Base-by-base conservation (phyloP, 1,140 invertebrate species). In the Drosophila rufa region DNA sequence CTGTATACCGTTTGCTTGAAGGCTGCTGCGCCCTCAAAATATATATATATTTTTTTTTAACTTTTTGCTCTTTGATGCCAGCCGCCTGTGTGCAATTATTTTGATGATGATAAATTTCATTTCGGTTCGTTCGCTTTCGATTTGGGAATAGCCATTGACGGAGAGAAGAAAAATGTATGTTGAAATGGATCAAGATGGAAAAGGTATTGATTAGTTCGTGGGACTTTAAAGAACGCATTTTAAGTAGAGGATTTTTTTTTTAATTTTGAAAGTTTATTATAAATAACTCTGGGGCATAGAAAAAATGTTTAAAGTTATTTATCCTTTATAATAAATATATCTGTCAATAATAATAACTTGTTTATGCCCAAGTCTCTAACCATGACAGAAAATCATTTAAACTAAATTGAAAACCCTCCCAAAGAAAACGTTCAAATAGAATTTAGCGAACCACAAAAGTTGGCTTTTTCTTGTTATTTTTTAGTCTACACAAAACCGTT, bases 21-120 rank as follows among this genome's bases (percentile, higher is more conserved):
- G 81, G 79, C 66, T 79, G 79, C 62, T 79, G 75, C 70, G 79
- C 79, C 73, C 69, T 55, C 47, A 70, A 70, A 55, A 80, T 56
- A 59, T 53, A 59, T 36, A 11, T 33, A 46, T 59, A 48, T 67
- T 40, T 57, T 38, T 22, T 33, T 53, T 75, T 65, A 46, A 58
- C 53, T 62, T 38, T 55, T 27, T 22, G 50, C 19, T 73, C 79
- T 87, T 87, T 87, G 84, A 87, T 89, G 84, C 58, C 67, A 77
- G 50, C 73, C 62, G 84, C 58, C 77, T 56, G 46, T 50, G 40
- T 58, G 59, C 79, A 86, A 86, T 86, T 86, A 86, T 75, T 86
- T 86, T 79, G 60, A 79, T 70, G 79, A 51, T 77, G 75, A 85
- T 78, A 77, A 73, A 75, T 70, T 60, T 74, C 51, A 75, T 69